Conservation (phyloP, 2,888 invertebrate genomes). For the Aphrophora alni region DNA sequence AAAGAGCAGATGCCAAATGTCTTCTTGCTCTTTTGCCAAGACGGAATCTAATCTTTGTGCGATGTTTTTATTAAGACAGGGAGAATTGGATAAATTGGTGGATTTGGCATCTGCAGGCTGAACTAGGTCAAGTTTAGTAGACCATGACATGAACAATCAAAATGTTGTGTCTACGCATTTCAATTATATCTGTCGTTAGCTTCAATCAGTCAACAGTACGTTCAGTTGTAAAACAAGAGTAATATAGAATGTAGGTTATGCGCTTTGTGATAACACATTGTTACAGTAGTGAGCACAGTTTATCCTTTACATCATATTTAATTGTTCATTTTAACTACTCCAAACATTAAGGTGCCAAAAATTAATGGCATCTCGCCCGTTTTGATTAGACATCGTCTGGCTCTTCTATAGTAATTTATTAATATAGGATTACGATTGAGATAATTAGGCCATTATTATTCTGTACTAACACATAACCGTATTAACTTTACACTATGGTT, state of each 20-base stretch:
- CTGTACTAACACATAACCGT: no score
- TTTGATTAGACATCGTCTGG: not conserved
- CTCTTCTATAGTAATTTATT: not conserved
- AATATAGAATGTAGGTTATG: no score
- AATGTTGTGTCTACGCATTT: not conserved
- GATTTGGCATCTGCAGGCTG: not conserved
- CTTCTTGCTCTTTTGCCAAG: not conserved
- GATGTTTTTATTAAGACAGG: not conserved
- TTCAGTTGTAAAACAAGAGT: no score
- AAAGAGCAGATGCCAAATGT: not conserved
- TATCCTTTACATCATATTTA: not conserved
- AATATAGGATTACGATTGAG: not conserved
- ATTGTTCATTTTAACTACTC: not conserved
- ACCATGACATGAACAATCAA: not conserved
- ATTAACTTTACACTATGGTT: no score
- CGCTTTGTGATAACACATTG: no score
- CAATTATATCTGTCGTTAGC: no score
- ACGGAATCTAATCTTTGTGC: not conserved
- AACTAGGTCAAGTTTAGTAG: not conserved
- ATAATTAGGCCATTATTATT: not conserved
- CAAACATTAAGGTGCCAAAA: not conserved
- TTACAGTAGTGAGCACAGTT: no score
- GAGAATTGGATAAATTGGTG: not conserved
- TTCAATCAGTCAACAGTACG: no score
- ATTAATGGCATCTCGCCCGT: not conserved